phyloP scores from a whole-genome alignment of 1,140 invertebrate genomes.

The Leptinotarsa undecemlineata region DNA sequence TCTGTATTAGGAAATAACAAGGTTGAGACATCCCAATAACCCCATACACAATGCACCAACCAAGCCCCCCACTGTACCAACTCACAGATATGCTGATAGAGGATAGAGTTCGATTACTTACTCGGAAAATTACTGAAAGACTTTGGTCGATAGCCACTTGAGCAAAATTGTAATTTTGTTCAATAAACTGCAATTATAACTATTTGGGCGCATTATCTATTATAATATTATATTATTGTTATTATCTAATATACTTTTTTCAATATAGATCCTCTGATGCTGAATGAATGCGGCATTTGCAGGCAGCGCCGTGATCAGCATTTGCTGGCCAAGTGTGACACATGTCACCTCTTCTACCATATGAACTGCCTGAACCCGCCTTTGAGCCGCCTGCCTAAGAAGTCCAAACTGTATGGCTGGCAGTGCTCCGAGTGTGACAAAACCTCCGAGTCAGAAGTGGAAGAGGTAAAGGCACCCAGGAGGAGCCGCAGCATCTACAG shows the following conservation, averaged over 20 bases:
- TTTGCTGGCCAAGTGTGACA: conserved; percentile 91
- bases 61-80: too few relatives aligned
- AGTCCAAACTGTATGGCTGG: conserved; percentile 93
- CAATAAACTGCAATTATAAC: too few relatives aligned
- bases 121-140: too few relatives aligned
- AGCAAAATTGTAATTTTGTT: too few relatives aligned
- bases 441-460: conserved; percentile 75
- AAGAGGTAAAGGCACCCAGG: conserved; percentile 77
- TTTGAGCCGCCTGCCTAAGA: conserved; percentile 89
- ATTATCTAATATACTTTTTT: not conserved
- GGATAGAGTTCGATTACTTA: too few relatives aligned
- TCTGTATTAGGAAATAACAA: too few relatives aligned
- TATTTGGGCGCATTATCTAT: too few relatives aligned
- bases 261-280: conserved; percentile 48
- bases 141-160: too few relatives aligned
- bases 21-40: too few relatives aligned
- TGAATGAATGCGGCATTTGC: conserved; percentile 83
- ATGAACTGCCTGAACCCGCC: conserved; percentile 91
- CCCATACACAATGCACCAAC: too few relatives aligned
- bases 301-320: conserved; percentile 80
- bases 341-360: conserved; percentile 91
- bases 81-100: too few relatives aligned
- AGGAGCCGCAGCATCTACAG: conserved; percentile 75
- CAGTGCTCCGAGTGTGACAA: conserved; percentile 90
- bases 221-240: too few relatives aligned